Percentiles rank a stretch among this genome's conserved stretches.
Evolutionary conservation across 1,140 invertebrate species (phyloP).

Genomic region (Diabrotica undecimpunctata): DNA sequence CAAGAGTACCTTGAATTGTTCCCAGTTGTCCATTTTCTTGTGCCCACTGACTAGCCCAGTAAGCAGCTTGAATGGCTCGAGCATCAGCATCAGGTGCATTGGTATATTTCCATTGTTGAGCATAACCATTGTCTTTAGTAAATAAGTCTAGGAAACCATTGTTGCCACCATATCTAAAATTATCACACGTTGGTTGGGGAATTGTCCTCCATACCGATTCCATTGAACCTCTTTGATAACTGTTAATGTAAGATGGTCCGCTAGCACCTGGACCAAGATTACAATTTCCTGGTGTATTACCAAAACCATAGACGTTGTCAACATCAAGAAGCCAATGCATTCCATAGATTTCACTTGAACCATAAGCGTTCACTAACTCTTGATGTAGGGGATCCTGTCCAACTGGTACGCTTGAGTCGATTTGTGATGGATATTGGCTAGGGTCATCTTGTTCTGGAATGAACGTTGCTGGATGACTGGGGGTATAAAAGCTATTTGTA

Average conservation of each 20-base stretch:
- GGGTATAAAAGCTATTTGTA: not conserved
- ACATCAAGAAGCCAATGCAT: constrained; percentile 29
- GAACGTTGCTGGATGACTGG: constrained; percentile 8
- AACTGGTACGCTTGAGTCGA: constrained; percentile 22
- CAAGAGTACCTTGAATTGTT: constrained; percentile 4
- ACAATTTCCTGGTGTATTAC: constrained; percentile 18
- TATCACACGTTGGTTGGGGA: constrained; percentile 28
- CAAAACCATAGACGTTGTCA: constrained; percentile 29
- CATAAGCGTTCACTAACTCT: constrained; percentile 21
- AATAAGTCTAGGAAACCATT: constrained; percentile 31
- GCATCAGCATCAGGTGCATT: constrained; percentile 30
- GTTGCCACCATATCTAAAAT: constrained; percentile 22
- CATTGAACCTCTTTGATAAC: constrained; percentile 25
- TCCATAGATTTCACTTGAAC: constrained; percentile 18
- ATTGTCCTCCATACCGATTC: constrained; percentile 29
- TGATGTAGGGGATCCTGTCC: constrained; percentile 26
- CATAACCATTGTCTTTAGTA: constrained; percentile 22
- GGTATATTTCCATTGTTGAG: constrained; percentile 30
- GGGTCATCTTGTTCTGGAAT: constrained; percentile 22
- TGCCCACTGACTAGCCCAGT: constrained; percentile 29
- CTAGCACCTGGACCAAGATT: constrained; percentile 13
- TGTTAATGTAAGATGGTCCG: constrained; percentile 26
- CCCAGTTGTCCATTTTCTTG: constrained; percentile 12
- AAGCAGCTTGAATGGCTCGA: constrained; percentile 29
- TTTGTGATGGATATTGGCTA: constrained; percentile 24